phyloP scores from a whole-genome alignment of 2,888 invertebrate species.

The Autographa gamma region DNA sequence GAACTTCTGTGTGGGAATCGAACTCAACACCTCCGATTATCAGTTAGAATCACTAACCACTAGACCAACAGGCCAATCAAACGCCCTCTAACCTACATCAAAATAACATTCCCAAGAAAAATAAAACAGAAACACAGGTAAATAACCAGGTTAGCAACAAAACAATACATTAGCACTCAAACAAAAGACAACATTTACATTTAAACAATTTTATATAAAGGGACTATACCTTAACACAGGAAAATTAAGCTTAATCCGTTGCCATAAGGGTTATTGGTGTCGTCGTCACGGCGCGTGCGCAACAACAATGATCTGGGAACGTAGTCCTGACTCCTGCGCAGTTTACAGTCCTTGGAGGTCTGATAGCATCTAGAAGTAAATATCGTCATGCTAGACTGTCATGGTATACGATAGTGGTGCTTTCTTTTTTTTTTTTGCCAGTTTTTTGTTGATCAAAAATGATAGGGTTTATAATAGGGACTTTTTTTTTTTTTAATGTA shows the following conservation, averaged over 20 bases:
- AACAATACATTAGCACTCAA: slow-evolving; percentile 8
- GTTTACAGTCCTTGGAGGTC: slow-evolving; percentile 20
- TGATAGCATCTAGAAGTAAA: slow-evolving; percentile 25
- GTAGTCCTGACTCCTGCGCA: slow-evolving; percentile 50
- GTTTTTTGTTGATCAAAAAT: neutral
- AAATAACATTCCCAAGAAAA: neutral
- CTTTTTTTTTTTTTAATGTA: no score
- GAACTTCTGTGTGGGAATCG: no score
- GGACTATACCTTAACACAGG: slow-evolving; percentile 42
- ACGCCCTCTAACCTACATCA: neutral
- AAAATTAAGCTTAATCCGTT: neutral
- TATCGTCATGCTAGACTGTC: slow-evolving; percentile 17
- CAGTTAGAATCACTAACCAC: no score
- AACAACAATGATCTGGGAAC: slow-evolving; percentile 61
- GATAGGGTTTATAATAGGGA: neutral
- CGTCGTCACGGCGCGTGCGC: slow-evolving; percentile 61
- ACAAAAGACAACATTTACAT: slow-evolving; percentile 33
- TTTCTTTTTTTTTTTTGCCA: neutral
- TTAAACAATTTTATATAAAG: slow-evolving; percentile 41
- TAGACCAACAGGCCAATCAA: no score
- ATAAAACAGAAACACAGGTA: neutral
- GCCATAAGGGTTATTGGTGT: neutral
- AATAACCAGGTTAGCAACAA: slow-evolving; percentile 16
- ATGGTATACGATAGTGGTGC: neutral
- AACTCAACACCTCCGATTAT: no score